Conservation (phyloP, 2,113 vertebrate genomes). For the Stigmatopora argus region DNA sequence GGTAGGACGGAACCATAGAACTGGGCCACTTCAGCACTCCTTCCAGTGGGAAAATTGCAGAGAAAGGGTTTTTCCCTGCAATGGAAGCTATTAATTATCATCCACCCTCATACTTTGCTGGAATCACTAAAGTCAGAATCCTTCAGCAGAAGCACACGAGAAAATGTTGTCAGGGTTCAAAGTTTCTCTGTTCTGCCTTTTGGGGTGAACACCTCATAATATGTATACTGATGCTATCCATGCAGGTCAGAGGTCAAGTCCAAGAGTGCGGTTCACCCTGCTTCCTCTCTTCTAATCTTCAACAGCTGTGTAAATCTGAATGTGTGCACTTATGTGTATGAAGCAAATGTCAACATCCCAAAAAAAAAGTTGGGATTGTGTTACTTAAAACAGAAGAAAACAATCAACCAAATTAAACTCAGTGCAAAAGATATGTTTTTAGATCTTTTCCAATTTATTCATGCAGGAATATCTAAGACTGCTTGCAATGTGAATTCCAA, state of each 20-base stretch:
- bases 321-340: slow-evolving; percentile 17
- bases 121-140: slow-evolving; percentile 40
- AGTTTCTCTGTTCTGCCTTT: slow-evolving; percentile 16
- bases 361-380: slow-evolving; percentile 1
- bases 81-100: slow-evolving; percentile 63
- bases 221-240: slow-evolving; percentile 55
- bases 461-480: no score
- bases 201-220: slow-evolving; percentile 27
- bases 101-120: slow-evolving; percentile 41
- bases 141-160: slow-evolving; percentile 16
- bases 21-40: slow-evolving; percentile 58
- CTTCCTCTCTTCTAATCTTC: slow-evolving; percentile 56
- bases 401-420: slow-evolving; percentile 24
- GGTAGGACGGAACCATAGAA: slow-evolving; percentile 50
- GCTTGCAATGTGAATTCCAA: no score
- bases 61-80: slow-evolving; percentile 57
- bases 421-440: no score
- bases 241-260: slow-evolving; percentile 60
- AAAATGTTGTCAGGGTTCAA: slow-evolving; percentile 24
- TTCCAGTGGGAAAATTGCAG: slow-evolving; percentile 60
- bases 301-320: slow-evolving; percentile 35
- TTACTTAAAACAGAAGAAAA: slow-evolving; percentile 25
- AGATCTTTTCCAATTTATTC: no score
- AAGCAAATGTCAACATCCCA: slow-evolving; percentile 11
- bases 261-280: slow-evolving; percentile 49